Percentiles rank a stretch among this genome's conserved stretches.
phyloP scores from a whole-genome alignment of 1,140 invertebrate genomes.

The Cherax quadricarinatus region DNA sequence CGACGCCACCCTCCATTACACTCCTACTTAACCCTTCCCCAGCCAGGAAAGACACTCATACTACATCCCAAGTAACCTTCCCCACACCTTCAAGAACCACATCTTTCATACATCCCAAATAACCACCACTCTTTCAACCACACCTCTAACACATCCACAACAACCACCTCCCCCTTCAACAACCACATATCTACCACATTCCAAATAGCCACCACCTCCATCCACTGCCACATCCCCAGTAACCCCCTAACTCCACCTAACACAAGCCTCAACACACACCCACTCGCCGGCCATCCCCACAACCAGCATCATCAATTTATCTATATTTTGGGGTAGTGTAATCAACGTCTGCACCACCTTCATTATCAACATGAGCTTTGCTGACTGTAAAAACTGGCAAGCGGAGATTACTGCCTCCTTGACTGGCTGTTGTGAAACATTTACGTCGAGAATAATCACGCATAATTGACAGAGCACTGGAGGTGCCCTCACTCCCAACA shows the following conservation, averaged over 20 bases:
- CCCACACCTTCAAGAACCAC: too few species aligned
- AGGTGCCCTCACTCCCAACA: too few species aligned
- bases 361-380: conserved; percentile 23
- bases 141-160: background rate
- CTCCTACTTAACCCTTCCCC: too few species aligned
- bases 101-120: too few species aligned
- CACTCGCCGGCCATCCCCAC: background rate
- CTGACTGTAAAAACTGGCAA: background rate
- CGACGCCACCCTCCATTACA: too few species aligned
- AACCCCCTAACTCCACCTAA: background rate
- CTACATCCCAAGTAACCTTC: too few species aligned
- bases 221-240: background rate
- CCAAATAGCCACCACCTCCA: background rate
- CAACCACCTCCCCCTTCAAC: background rate
- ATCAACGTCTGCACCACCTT: background rate
- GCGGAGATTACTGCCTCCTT: conserved; percentile 16
- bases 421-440: conserved; percentile 13
- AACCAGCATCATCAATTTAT: background rate
- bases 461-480: conserved; percentile 36
- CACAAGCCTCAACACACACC: background rate
- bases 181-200: background rate
- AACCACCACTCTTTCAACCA: too few species aligned
- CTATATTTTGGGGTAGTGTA: conserved; percentile 11
- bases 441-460: conserved; percentile 24
- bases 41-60: too few species aligned